Percentiles rank a stretch among this genome's conserved stretches.
Evolutionary conservation across 2,888 invertebrate species (phyloP).

Genomic region (Drosophila seclusa): DNA sequence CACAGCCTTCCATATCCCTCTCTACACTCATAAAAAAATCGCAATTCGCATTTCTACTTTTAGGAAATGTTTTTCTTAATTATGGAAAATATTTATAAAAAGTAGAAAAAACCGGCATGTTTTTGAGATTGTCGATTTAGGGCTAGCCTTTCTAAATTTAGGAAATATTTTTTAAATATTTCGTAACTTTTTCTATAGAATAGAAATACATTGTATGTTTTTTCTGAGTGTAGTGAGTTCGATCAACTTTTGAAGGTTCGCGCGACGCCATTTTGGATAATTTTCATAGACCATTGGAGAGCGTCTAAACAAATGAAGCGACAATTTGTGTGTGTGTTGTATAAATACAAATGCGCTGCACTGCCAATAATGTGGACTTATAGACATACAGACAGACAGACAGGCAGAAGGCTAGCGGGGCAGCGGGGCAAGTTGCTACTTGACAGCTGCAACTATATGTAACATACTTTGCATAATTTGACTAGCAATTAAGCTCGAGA

Average conservation of each 20-base stretch:
- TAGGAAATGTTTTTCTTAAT: background rate
- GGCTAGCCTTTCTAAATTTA: background rate
- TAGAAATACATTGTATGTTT: background rate
- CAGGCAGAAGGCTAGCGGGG: conserved; percentile 4
- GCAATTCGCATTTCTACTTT: background rate
- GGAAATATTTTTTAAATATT: background rate
- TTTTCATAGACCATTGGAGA: conserved; percentile 77
- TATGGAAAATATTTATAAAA: background rate
- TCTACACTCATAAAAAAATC: background rate
- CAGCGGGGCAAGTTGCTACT: conserved; percentile 17
- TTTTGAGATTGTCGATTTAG: background rate
- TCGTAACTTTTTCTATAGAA: background rate
- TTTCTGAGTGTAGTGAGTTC: conserved; percentile 30
- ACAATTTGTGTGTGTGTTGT: conserved; percentile 29
- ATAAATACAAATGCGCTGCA: conserved; percentile 53
- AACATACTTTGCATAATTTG: conserved; percentile 72
- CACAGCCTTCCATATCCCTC: background rate
- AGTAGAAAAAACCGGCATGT: too few relatives aligned
- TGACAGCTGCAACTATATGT: conserved; percentile 45
- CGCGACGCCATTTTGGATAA: conserved; percentile 69
- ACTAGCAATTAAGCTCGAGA: conserved; percentile 69
- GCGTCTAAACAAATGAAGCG: conserved; percentile 73
- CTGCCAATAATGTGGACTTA: conserved; percentile 43
- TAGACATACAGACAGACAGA: background rate
- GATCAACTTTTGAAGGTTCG: conserved; percentile 51